Conservation (phyloP, 2,888 invertebrate species). For the Dynastes hyllus region DNA sequence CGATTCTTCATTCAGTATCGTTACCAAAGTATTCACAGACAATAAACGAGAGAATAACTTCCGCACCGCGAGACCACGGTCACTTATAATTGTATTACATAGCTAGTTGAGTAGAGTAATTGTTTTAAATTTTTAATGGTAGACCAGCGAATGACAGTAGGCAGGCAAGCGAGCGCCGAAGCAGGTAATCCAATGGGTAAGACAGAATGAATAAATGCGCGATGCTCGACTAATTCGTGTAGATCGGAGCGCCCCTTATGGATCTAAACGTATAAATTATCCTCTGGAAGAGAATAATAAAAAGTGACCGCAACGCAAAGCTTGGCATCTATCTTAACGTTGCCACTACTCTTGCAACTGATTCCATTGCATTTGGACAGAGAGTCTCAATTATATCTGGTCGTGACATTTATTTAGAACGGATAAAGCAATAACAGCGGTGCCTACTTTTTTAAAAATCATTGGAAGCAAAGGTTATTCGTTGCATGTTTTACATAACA, state of each 20-base stretch:
- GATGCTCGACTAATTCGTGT: constrained; percentile 24
- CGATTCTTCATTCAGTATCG: constrained; percentile 15
- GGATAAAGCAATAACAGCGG: not conserved
- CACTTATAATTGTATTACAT: constrained; percentile 42
- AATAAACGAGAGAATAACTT: constrained; percentile 39
- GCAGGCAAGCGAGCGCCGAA: constrained; percentile 25
- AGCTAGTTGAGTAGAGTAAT: constrained; percentile 43
- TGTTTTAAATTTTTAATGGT: constrained; percentile 45
- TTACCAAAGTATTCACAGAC: constrained; percentile 18
- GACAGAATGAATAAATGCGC: constrained; percentile 29
- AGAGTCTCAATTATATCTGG: constrained; percentile 16
- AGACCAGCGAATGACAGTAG: constrained; percentile 40
- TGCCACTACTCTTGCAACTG: constrained; percentile 1
- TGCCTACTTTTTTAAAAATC: no score
- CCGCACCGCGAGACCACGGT: constrained; percentile 28
- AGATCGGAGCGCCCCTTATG: constrained; percentile 16
- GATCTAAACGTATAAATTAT: constrained; percentile 40
- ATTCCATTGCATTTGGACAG: not conserved
- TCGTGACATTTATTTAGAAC: constrained; percentile 1
- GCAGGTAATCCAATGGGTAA: constrained; percentile 15
- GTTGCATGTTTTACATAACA: no score
- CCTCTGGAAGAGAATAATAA: constrained; percentile 23
- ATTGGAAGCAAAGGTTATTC: no score
- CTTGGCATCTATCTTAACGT: not conserved
- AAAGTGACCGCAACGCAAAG: constrained; percentile 7